These are phyloP conservation scores for Drosophila neocordata DNA, from an alignment of 1,140 invertebrate genomes.

Conservation along the genomic window DNA sequence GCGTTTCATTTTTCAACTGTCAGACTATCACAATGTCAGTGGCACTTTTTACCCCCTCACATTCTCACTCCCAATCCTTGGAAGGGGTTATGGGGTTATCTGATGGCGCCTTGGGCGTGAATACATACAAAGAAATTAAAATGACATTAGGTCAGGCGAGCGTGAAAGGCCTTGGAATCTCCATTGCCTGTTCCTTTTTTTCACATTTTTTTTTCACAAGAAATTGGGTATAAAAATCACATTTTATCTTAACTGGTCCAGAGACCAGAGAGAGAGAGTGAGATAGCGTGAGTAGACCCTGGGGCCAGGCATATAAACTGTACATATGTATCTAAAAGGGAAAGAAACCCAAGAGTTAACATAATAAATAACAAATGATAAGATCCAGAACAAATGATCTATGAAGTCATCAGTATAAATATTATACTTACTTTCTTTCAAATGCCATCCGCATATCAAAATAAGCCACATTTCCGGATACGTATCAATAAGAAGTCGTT, in stretches of 20 bases:
- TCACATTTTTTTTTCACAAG: conserved; percentile 17
- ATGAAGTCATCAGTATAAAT: conserved; percentile 10
- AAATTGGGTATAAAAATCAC: conserved; percentile 25
- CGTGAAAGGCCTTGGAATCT: conserved; percentile 46
- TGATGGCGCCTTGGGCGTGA: conserved; percentile 46
- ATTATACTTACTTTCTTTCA: not conserved
- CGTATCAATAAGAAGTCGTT: not conserved
- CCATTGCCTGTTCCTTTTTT: conserved; percentile 9
- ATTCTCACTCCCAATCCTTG: not conserved
- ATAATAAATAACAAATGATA: conserved; percentile 12
- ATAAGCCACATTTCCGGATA: conserved; percentile 1
- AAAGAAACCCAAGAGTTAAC: not conserved
- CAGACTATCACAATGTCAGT: conserved; percentile 49
- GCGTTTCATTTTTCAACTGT: conserved; percentile 54
- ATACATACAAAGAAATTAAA: conserved; percentile 65
- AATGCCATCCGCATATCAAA: not conserved
- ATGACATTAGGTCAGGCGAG: conserved; percentile 66
- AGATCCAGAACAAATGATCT: conserved; percentile 9
- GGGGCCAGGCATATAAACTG: conserved; percentile 16
- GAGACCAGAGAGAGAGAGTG: not conserved
- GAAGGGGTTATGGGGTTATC: conserved; percentile 40
- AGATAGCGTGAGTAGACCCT: not conserved
- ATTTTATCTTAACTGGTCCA: conserved; percentile 46
- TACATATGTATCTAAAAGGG: not conserved
- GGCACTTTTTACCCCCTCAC: conserved; percentile 32